Conservation (phyloP, 1,140 invertebrate genomes). For the Ctenoplectra terminalis region DNA sequence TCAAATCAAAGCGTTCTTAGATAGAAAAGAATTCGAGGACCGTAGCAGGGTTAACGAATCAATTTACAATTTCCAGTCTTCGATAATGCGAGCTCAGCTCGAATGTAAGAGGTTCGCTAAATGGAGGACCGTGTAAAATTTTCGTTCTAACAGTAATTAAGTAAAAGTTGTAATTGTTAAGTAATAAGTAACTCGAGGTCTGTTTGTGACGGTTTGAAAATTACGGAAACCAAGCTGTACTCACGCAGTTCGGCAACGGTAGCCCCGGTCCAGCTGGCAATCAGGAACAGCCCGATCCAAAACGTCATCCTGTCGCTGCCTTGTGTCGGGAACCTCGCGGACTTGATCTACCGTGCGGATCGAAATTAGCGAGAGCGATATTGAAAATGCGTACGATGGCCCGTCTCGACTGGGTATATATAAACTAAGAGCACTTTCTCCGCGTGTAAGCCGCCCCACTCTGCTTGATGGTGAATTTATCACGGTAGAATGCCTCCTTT, state of each 20-base stretch:
- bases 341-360: slow-evolving; percentile 40
- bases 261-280: slow-evolving; percentile 46
- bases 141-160: too few relatives aligned
- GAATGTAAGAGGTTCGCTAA: too few relatives aligned
- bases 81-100: too few relatives aligned
- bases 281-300: slow-evolving; percentile 57
- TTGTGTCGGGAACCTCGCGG: not conserved
- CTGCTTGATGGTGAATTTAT: slow-evolving; percentile 75
- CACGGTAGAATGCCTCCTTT: slow-evolving; percentile 80
- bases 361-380: slow-evolving; percentile 73
- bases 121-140: too few relatives aligned
- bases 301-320: slow-evolving; percentile 30
- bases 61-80: too few relatives aligned
- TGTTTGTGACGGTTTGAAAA: too few relatives aligned
- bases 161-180: too few relatives aligned
- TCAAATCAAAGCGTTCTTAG: too few relatives aligned
- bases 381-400: slow-evolving; percentile 79
- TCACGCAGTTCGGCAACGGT: slow-evolving; percentile 69
- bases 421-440: slow-evolving; percentile 82
- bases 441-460: slow-evolving; percentile 67
- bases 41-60: too few relatives aligned
- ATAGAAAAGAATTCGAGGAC: too few relatives aligned
- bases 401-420: slow-evolving; percentile 74
- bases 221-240: slow-evolving; percentile 48
- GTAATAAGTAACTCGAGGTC: too few relatives aligned